These are phyloP conservation scores for Xanthorhoe designata DNA, from an alignment of 2,888 invertebrate genomes.

Conservation along the genomic window DNA sequence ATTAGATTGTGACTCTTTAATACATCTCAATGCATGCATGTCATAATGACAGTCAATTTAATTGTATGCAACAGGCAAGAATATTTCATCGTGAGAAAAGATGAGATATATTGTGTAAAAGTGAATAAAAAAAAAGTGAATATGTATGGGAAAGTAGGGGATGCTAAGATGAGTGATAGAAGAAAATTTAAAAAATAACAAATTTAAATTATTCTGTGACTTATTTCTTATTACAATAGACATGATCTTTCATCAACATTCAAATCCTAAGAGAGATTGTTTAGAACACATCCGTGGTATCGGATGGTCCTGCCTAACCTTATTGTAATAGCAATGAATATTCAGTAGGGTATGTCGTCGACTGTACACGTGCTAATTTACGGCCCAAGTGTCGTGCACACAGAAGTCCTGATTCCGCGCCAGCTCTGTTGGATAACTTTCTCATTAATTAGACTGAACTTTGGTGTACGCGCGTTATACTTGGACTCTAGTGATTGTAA, in stretches of 20 bases:
- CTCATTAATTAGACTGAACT: conserved; percentile 34
- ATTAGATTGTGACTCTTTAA: too few species aligned
- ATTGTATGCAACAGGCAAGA: too few species aligned
- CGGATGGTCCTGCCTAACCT: neutral
- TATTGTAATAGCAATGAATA: conserved; percentile 3
- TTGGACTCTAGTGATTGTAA: neutral
- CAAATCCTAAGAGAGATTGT: conserved; percentile 6
- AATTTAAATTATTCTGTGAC: too few species aligned
- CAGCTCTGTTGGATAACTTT: conserved; percentile 31
- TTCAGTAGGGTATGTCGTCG: conserved; percentile 9
- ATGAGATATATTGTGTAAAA: too few species aligned
- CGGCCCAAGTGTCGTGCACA: conserved; percentile 32
- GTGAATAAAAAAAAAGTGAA: too few species aligned
- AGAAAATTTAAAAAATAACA: too few species aligned
- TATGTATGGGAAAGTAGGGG: too few species aligned
- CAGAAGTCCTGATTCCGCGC: conserved; percentile 26
- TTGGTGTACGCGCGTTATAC: conserved; percentile 10
- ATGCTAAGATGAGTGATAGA: too few species aligned
- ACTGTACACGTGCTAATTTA: conserved; percentile 36
- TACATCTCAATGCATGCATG: too few species aligned
- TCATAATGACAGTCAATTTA: too few species aligned
- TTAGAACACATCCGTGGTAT: conserved; percentile 2
- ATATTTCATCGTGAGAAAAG: too few species aligned
- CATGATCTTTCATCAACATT: neutral
- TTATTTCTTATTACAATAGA: too few species aligned